Conservation (phyloP, 2,113 vertebrate species). For the Camarhynchus parvulus region DNA sequence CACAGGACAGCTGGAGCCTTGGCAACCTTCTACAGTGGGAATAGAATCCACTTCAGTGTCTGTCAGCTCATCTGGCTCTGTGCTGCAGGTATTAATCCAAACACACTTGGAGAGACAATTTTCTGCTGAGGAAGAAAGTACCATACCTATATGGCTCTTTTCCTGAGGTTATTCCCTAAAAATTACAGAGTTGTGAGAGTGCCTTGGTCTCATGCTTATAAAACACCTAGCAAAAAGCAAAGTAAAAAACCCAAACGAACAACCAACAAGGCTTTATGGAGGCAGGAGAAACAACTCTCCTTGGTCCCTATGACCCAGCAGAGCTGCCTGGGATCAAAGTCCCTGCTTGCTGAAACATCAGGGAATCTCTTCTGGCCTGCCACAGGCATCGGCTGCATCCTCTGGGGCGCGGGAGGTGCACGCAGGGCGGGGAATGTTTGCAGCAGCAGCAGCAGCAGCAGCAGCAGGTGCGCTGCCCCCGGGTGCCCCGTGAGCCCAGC, state of each 20-base stretch:
- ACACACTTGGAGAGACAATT: background rate
- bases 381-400: background rate
- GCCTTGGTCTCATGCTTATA: background rate
- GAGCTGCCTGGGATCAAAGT: background rate
- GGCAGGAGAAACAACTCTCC: background rate
- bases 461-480: background rate
- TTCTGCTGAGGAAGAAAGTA: slow-evolving; percentile 1
- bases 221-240: background rate
- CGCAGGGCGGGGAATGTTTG: background rate
- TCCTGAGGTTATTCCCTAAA: background rate
- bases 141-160: background rate
- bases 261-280: background rate
- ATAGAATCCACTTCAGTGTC: background rate
- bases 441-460: background rate
- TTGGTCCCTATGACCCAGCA: accelerated
- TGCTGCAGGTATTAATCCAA: background rate
- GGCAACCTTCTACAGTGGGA: background rate
- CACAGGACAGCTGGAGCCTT: background rate
- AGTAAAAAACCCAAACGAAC: accelerated
- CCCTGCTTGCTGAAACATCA: background rate
- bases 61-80: background rate
- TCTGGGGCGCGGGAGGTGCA: accelerated
- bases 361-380: accelerated
- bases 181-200: background rate
- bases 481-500: background rate